These are phyloP conservation scores for Limnodromus scolopaceus DNA, from an alignment of 2,797 vertebrate genomes.

Conservation along the genomic window DNA sequence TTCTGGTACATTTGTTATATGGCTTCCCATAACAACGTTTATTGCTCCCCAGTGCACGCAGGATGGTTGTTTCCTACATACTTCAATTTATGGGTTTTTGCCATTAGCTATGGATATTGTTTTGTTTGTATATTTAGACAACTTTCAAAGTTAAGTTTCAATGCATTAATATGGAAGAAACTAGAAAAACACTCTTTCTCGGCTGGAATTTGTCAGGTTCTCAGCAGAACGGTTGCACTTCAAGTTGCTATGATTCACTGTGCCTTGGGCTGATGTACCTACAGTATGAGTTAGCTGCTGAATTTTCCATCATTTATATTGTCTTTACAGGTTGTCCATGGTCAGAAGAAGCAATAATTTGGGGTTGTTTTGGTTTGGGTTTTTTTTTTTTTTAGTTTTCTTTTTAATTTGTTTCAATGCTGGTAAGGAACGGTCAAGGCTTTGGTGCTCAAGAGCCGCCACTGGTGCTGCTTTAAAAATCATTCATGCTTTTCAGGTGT, in stretches of 20 bases:
- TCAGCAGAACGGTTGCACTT: neutral
- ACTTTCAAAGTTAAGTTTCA: neutral
- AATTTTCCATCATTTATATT: neutral
- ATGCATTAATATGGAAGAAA: neutral
- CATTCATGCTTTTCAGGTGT: slow-evolving; percentile 54
- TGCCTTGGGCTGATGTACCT: accelerated
- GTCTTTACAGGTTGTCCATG: neutral
- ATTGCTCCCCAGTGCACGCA: neutral
- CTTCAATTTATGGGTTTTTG: neutral
- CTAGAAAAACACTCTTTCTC: neutral
- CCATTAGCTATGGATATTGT: neutral
- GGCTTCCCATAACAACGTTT: neutral
- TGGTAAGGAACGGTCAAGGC: neutral
- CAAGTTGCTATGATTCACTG: neutral
- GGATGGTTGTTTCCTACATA: neutral
- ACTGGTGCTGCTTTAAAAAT: slow-evolving; percentile 50
- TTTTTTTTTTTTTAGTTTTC: neutral
- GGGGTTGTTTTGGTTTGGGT: neutral
- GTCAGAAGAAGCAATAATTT: neutral
- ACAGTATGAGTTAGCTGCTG: neutral
- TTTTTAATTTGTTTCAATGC: neutral
- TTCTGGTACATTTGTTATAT: neutral
- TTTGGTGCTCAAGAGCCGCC: slow-evolving; percentile 52
- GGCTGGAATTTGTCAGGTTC: neutral
- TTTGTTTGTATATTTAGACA: neutral